Base-by-base conservation (phyloP, 2,888 invertebrate genomes). In the Drosophila mulleri region DNA sequence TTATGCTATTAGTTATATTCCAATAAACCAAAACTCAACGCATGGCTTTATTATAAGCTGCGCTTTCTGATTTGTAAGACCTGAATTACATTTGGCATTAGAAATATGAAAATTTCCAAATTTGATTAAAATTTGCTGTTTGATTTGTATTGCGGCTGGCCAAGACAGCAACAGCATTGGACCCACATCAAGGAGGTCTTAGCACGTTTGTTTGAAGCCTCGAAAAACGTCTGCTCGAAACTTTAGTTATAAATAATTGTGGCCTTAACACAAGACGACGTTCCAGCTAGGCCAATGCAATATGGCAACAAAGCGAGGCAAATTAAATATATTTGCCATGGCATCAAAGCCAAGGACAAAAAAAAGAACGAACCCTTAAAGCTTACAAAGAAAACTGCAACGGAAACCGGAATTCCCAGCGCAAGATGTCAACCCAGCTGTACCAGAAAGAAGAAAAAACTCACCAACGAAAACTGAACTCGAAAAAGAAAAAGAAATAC, bases 381-480 rank as follows among this genome's bases (percentile, higher is more conserved):
- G 80, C 70, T 67, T 57, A 75, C 86, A 88, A 86, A 84, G 87
- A 81, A 83, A 84, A 88, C 78, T 88, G 83, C 83, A 88, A 63
- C 88, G 83, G 83, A 84, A 84, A 88, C 88, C 86, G 83, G 83
- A 88, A 84, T 78, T 86, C 76, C 83, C 87, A 83, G 87, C 81
- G 69, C 88, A 84, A 88, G 89, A 84, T 84, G 83, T 84, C 83
- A 84, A 84, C 83, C 83, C 80, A 71, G 65, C 62, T 67, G 48
- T 48, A 67, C 65, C 58, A 54, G 60, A 65, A 79, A 82, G 16
- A 80, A 65, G 61, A 54, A 69, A 68, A 70, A 70, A 67, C 64
- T 20, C 45, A 48, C n/a, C 14, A 63, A 52, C 32, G 35, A 50
- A 67, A 59, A 58, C 42, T 39, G 26, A 26, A 32, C 42, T 42